A percentile compares a stretch with the other conserved stretches of the same genome.
These are phyloP conservation scores for Anguilla japonica DNA, from an alignment of 2,113 vertebrate genomes.

Conservation along the genomic window DNA sequence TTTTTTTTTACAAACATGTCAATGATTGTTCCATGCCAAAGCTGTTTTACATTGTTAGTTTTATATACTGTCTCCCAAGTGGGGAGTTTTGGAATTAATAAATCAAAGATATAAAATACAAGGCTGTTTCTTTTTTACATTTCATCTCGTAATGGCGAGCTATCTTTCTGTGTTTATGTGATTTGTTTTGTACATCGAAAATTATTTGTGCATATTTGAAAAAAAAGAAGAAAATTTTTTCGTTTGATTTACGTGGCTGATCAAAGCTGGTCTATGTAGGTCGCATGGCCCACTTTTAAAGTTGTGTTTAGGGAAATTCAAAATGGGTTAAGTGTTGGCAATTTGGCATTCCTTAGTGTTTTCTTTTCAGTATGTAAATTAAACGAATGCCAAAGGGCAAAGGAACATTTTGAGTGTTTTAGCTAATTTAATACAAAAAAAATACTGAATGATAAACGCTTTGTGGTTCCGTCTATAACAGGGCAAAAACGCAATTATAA, in stretches of 20 bases:
- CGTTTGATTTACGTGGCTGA: background rate
- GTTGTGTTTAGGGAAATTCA: no score
- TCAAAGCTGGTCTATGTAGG: no score
- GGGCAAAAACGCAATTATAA: background rate
- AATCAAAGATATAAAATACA: slow-evolving; percentile 8
- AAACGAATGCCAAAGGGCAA: background rate
- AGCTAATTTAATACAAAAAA: background rate
- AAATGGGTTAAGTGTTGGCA: background rate
- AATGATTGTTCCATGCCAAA: slow-evolving; percentile 83
- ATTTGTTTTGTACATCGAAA: background rate
- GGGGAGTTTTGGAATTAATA: slow-evolving; percentile 5
- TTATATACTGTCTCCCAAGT: slow-evolving; percentile 35
- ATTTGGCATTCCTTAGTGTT: background rate
- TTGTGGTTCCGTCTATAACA: no score
- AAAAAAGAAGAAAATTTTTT: background rate
- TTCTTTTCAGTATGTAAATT: background rate
- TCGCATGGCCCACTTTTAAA: no score
- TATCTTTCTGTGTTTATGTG: no score
- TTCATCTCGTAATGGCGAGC: background rate
- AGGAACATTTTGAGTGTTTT: background rate
- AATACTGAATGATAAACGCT: no score
- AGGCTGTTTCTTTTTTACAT: background rate
- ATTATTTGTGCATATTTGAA: background rate
- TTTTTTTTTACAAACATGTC: slow-evolving; percentile 87
- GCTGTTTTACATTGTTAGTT: slow-evolving; percentile 73